Conservation (phyloP, 2,113 vertebrate genomes). For the human region GRCh38 chrX:115971001-115971500, state of each 20-base stretch:
- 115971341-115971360: background rate
- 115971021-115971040: background rate
- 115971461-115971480: background rate
- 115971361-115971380: background rate
- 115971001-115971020: background rate
- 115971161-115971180: background rate
- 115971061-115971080: background rate
- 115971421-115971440: background rate
- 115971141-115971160: background rate
- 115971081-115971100: background rate
- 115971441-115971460: background rate
- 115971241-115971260: background rate
- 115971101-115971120: background rate
- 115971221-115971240: background rate
- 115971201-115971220: background rate
- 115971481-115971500: background rate
- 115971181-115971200: background rate
- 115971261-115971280: background rate
- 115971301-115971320: background rate
- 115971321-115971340: background rate
- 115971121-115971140: background rate
- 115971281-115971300: background rate
- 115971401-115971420: background rate
- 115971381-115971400: background rate
- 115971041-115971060: background rate